Base-by-base conservation (phyloP, 2,797 vertebrate species). In the Diplodus sargus region DNA sequence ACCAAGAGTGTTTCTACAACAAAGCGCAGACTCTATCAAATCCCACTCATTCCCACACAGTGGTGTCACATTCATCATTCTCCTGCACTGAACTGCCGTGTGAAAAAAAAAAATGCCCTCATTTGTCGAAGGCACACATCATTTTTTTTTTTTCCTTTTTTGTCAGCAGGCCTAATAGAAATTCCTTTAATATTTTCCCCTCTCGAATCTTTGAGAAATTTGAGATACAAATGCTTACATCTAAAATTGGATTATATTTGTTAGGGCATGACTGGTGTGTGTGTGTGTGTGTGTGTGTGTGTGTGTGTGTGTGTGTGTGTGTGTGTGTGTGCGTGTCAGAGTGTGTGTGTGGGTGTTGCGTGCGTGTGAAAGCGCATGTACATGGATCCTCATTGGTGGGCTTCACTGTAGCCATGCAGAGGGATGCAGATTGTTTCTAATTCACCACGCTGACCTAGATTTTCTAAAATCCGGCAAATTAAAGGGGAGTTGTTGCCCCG, bases 381-480 rank as follows among this genome's bases (percentile, higher is more conserved):
- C 77, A 78, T 45, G 78, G 65, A 64, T 81, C 58, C 62, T 85
- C 62, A 80, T 87, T 86, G 83, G 73, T 73, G 66, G 79, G 77
- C 69, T 84, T 79, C 59, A 78, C 86, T 89, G 85, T 79, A 90
- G 89, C 81, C 85, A 88, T 83, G 82, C 83, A 85, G 90, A 88
- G 79, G 74, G 80, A 88, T 87, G 85, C 89, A 89, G 87, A 92
- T 90, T 82, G 84, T 90, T 82, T 87, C 83, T 90, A 90, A 93
- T 91, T 90, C 88, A 90, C 70, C 70, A 82, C n/a, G 78, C 79
- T 93, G 92, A 93, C 92, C 93, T 93, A 94, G 90, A 92, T 94
- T 39, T 34, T 92, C 84, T 49, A 56, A 82, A 86, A 84, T 86
- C 82, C 74, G 47, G 66, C 83, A 61, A 72, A 77, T 74, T 70